These are phyloP conservation scores for Operophtera brumata DNA, from an alignment of 2,888 invertebrate genomes.

Conservation along the genomic window DNA sequence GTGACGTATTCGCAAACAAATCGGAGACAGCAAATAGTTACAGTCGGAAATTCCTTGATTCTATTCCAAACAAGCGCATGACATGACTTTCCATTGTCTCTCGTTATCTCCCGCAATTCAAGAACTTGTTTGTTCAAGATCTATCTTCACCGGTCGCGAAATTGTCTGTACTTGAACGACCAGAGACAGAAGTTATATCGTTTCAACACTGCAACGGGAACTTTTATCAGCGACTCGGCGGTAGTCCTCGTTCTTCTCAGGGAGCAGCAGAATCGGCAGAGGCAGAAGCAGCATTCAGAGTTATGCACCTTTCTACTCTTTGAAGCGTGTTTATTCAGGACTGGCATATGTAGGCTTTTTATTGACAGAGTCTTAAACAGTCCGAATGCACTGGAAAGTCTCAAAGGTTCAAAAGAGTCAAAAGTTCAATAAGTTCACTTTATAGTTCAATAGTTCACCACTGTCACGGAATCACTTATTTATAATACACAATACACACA, in stretches of 20 bases:
- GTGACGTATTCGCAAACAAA: constrained; percentile 41
- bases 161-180: constrained; percentile 69
- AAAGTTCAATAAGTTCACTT: background rate
- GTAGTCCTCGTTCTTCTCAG: constrained; percentile 59
- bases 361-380: constrained; percentile 24
- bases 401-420: background rate
- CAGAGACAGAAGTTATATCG: constrained; percentile 72
- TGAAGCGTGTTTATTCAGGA: constrained; percentile 49
- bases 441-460: background rate
- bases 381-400: constrained; percentile 6
- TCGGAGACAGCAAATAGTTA: constrained; percentile 29
- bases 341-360: constrained; percentile 77
- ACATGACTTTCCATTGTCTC: constrained; percentile 48
- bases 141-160: constrained; percentile 48
- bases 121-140: constrained; percentile 28
- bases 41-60: constrained; percentile 36
- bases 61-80: constrained; percentile 44
- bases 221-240: constrained; percentile 66
- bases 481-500: background rate
- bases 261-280: constrained; percentile 66
- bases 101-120: constrained; percentile 37
- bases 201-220: constrained; percentile 65
- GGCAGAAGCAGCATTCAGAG: constrained; percentile 57
- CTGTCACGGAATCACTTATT: background rate
- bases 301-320: constrained; percentile 69